These are phyloP conservation scores for Metalampra italica DNA, from an alignment of 2,888 invertebrate genomes.

Conservation along the genomic window DNA sequence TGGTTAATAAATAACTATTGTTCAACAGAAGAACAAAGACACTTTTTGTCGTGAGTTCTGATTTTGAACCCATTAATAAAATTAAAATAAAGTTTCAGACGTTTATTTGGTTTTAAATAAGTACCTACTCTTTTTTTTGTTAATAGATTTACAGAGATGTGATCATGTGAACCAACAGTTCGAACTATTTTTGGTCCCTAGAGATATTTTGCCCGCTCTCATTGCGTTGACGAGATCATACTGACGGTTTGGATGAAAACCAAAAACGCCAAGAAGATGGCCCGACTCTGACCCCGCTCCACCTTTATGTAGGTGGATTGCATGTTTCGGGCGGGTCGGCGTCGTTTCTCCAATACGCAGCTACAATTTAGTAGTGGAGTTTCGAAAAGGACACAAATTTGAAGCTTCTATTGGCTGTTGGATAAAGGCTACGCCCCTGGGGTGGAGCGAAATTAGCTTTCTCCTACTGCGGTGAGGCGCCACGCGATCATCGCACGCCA, in stretches of 20 bases:
- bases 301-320: slow-evolving; percentile 49
- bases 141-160: too few relatives aligned
- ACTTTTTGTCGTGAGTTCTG: too few relatives aligned
- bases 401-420: slow-evolving; percentile 48
- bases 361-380: slow-evolving; percentile 26
- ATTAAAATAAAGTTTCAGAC: too few relatives aligned
- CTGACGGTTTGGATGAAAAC: slow-evolving; percentile 72
- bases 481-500: slow-evolving; percentile 69
- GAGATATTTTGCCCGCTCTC: slow-evolving; percentile 68
- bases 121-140: too few relatives aligned
- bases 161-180: too few relatives aligned
- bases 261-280: slow-evolving; percentile 74
- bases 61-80: too few relatives aligned
- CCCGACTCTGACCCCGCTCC: slow-evolving; percentile 63
- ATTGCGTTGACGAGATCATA: slow-evolving; percentile 41
- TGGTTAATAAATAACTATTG: too few relatives aligned
- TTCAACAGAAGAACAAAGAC: too few relatives aligned
- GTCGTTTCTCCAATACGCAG: slow-evolving; percentile 43
- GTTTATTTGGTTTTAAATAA: too few relatives aligned
- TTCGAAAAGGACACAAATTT: slow-evolving; percentile 63
- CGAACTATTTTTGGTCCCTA: slow-evolving; percentile 72
- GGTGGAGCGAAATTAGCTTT: slow-evolving; percentile 60
- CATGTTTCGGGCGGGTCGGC: slow-evolving; percentile 33
- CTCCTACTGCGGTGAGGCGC: slow-evolving; percentile 72
- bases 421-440: slow-evolving; percentile 41